These are phyloP conservation scores for Bactericera cockerelli DNA, from an alignment of 1,140 invertebrate genomes.

Conservation along the genomic window DNA sequence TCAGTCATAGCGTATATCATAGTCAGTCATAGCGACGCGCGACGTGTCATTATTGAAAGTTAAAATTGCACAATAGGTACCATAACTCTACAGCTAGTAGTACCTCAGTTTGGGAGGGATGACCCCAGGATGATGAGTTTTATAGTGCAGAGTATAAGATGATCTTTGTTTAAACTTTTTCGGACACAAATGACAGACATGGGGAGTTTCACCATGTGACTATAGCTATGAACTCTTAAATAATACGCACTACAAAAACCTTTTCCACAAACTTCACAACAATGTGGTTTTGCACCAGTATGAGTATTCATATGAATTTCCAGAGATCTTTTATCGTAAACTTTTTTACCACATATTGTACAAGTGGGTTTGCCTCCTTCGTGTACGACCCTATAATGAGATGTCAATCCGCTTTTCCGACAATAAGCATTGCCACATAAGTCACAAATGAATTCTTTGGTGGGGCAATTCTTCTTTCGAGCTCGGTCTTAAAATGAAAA, in stretches of 20 bases:
- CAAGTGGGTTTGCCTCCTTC: background rate
- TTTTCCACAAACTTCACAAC: conserved; percentile 17
- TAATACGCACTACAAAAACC: conserved; percentile 1
- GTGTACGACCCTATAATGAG: conserved; percentile 9
- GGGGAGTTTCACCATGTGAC: conserved; percentile 10
- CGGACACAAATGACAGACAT: conserved; percentile 10
- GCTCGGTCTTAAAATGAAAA: background rate
- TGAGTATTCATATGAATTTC: conserved; percentile 17
- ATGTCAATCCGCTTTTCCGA: background rate
- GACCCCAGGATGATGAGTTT: background rate
- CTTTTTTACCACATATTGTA: background rate
- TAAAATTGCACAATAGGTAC: too few relatives aligned
- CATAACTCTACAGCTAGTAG: too few relatives aligned
- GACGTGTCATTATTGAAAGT: too few relatives aligned
- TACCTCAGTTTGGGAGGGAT: background rate
- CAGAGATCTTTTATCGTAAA: background rate
- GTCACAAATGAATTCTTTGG: background rate
- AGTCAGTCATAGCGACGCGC: too few relatives aligned
- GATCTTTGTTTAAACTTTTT: conserved; percentile 12
- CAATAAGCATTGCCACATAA: conserved; percentile 11
- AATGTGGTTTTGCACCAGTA: conserved; percentile 17
- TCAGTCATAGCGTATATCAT: too few relatives aligned
- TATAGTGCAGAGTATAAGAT: conserved; percentile 10
- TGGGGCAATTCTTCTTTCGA: too few relatives aligned
- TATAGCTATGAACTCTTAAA: conserved; percentile 10